Conservation (phyloP, 1,140 invertebrate species). For the Papilio xuthus region DNA sequence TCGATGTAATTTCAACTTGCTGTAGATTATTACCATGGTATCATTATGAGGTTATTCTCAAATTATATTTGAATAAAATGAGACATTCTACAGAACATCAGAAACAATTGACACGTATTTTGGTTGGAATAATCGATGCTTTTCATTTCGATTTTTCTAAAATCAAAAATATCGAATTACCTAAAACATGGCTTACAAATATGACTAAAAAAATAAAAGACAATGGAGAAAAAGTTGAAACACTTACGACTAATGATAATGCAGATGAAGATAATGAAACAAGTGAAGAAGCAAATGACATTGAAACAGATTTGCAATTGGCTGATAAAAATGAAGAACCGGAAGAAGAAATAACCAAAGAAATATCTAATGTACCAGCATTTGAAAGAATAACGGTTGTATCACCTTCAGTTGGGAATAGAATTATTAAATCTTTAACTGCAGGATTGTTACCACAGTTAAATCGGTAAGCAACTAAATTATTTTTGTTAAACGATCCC, state of each 20-base stretch:
- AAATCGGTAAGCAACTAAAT: slow-evolving; percentile 77
- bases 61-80: slow-evolving; percentile 90
- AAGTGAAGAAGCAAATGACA: slow-evolving; percentile 52
- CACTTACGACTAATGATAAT: slow-evolving; percentile 40
- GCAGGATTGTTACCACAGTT: slow-evolving; percentile 81
- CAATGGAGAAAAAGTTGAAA: slow-evolving; percentile 34
- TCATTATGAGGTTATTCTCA: slow-evolving; percentile 91
- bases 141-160: slow-evolving; percentile 96
- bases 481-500: no score
- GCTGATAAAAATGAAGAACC: slow-evolving; percentile 62
- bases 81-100: slow-evolving; percentile 87
- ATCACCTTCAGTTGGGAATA: slow-evolving; percentile 87
- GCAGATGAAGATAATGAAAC: slow-evolving; percentile 46
- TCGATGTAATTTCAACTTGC: slow-evolving; percentile 88
- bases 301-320: slow-evolving; percentile 60
- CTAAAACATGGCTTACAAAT: slow-evolving; percentile 63
- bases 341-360: slow-evolving; percentile 62
- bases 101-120: slow-evolving; percentile 90
- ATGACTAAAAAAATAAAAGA: slow-evolving; percentile 39
- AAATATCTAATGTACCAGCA: slow-evolving; percentile 66
- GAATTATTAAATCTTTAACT: slow-evolving; percentile 86
- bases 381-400: slow-evolving; percentile 83
- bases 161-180: slow-evolving; percentile 75
- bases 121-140: slow-evolving; percentile 92
- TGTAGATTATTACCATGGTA: slow-evolving; percentile 92